Evolutionary conservation across 2,113 vertebrate genomes (phyloP).

Genomic region (Tragelaphus buxtoni): DNA sequence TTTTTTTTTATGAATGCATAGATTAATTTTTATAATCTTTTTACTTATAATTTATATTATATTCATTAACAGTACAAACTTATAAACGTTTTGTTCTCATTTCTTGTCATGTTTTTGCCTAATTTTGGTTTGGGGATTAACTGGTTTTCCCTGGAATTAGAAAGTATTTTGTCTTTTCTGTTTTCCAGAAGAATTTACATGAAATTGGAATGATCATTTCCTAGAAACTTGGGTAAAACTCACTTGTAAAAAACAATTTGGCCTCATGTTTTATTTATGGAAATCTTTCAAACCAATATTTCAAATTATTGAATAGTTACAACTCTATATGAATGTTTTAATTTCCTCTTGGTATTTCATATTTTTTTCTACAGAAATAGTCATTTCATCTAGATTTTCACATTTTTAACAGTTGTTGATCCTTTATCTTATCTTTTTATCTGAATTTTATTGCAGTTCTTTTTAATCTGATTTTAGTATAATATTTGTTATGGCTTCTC

Average conservation of each 20-base stretch:
- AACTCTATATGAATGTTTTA: background rate
- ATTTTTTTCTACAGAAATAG: background rate
- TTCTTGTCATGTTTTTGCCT: background rate
- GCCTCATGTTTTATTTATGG: background rate
- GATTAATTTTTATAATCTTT: background rate
- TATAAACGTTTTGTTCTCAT: background rate
- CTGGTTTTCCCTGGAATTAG: background rate
- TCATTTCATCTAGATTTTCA: background rate
- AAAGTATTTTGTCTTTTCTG: background rate
- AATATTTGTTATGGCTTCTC: background rate
- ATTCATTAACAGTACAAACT: background rate
- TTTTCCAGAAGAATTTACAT: background rate
- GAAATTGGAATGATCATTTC: background rate
- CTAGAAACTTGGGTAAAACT: background rate
- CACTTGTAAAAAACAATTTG: background rate
- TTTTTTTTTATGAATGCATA: background rate
- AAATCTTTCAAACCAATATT: background rate
- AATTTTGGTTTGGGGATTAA: background rate
- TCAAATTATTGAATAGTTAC: background rate
- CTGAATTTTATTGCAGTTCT: background rate
- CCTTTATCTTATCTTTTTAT: background rate
- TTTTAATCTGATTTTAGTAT: background rate
- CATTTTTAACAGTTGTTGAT: background rate
- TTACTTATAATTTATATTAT: background rate
- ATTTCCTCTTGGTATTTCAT: background rate